Evolutionary conservation across 2,797 vertebrate species (phyloP).

Genomic region (Buceros bicornis): DNA sequence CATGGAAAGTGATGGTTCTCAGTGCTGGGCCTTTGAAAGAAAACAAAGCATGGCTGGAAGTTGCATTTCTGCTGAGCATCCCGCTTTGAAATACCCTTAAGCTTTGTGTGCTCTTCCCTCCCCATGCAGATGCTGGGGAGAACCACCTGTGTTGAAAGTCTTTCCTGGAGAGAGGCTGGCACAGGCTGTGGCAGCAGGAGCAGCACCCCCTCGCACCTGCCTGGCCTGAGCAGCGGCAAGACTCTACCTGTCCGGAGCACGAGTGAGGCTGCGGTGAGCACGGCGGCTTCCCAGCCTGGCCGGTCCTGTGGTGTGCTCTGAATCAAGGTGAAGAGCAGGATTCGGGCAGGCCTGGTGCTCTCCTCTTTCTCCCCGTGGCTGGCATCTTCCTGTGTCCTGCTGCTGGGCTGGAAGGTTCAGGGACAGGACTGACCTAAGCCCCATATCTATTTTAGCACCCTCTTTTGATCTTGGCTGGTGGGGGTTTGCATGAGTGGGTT

Average conservation of each 20-base stretch:
- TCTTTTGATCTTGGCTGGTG: neutral
- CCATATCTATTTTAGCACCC: neutral
- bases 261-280: neutral
- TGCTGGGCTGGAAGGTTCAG: neutral
- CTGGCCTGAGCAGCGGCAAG: neutral
- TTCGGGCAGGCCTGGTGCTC: fast-evolving
- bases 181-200: neutral
- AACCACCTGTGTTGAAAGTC: neutral
- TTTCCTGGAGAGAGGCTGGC: neutral
- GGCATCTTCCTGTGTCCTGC: neutral
- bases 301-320: fast-evolving
- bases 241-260: neutral
- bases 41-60: neutral
- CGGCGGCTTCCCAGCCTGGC: neutral
- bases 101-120: neutral
- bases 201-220: neutral
- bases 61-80: neutral
- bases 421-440: neutral
- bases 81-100: neutral
- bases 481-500: neutral
- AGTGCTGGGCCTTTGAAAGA: neutral
- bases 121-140: fast-evolving
- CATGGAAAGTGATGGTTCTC: neutral
- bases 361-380: neutral
- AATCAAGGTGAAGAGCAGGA: neutral